Evolutionary conservation across 2,113 vertebrate species (phyloP).

Genomic region (Capreolus pygargus): DNA sequence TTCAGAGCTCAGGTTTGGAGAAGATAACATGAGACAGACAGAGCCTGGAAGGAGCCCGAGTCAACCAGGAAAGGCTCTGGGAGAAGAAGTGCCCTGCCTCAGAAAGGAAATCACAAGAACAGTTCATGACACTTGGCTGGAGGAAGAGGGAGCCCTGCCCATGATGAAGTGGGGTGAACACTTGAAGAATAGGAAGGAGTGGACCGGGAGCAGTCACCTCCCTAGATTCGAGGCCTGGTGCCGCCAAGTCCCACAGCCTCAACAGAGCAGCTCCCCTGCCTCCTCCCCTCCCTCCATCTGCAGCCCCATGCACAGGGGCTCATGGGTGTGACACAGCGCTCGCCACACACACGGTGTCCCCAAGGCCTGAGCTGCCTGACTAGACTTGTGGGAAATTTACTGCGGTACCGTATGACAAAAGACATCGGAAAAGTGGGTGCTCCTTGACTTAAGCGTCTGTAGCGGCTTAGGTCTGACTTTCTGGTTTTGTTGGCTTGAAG

Average conservation of each 20-base stretch:
- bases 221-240: not conserved
- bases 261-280: not conserved
- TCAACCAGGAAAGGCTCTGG: not conserved
- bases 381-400: not conserved
- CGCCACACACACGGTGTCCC: not conserved
- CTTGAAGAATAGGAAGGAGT: not conserved
- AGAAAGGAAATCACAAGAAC: conserved; percentile 27
- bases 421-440: not conserved
- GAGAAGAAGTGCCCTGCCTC: not conserved
- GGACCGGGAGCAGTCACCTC: not conserved
- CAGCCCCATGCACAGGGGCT: not conserved
- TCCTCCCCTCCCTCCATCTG: not conserved
- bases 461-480: not conserved
- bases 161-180: not conserved
- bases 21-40: conserved; percentile 1
- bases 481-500: conserved; percentile 38
- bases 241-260: not conserved
- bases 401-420: not conserved
- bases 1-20: not conserved
- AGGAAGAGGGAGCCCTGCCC: not conserved
- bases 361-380: not conserved
- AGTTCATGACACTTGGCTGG: not conserved
- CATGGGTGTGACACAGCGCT: not conserved
- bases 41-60: not conserved
- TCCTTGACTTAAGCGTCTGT: not conserved